Evolutionary conservation across 1,140 invertebrate genomes (phyloP).

Genomic region (Euura saliciscinereae): DNA sequence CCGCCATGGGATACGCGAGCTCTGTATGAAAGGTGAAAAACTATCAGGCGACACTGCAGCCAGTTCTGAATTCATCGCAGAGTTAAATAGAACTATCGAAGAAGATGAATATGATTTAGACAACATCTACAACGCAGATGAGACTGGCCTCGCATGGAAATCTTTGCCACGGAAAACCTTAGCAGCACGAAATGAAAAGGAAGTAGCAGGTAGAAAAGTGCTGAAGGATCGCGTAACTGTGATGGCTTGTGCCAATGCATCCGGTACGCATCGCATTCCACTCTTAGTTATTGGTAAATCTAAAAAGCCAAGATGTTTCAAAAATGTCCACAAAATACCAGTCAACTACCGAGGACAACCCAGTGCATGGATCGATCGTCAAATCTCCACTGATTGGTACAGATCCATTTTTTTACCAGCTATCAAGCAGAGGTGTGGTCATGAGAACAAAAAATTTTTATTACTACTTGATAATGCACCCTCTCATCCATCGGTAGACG

Average conservation of each 20-base stretch:
- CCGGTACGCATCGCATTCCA: slow-evolving; percentile 31
- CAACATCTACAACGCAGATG: slow-evolving; percentile 51
- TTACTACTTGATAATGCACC: too few species aligned
- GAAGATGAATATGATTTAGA: slow-evolving; percentile 18
- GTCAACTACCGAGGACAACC: neutral
- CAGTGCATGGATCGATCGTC: neutral
- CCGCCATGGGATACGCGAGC: slow-evolving; percentile 39
- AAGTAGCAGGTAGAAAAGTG: slow-evolving; percentile 36
- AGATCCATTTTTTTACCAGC: too few species aligned
- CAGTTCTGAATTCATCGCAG: slow-evolving; percentile 14
- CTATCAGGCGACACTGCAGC: slow-evolving; percentile 20
- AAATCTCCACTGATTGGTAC: neutral
- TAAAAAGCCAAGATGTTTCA: neutral
- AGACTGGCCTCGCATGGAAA: slow-evolving; percentile 52
- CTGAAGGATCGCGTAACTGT: slow-evolving; percentile 45
- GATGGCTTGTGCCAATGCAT: slow-evolving; percentile 47
- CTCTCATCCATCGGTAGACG: too few species aligned
- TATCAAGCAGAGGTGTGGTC: too few species aligned
- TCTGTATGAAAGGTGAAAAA: slow-evolving; percentile 24
- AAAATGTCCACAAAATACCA: neutral
- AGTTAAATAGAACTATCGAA: slow-evolving; percentile 17
- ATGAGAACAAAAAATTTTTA: too few species aligned
- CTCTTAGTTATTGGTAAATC: neutral
- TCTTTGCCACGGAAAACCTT: neutral
- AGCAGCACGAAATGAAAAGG: slow-evolving; percentile 29